Base-by-base conservation (phyloP, 2,888 invertebrate genomes). In the Miltochrista miniata region DNA sequence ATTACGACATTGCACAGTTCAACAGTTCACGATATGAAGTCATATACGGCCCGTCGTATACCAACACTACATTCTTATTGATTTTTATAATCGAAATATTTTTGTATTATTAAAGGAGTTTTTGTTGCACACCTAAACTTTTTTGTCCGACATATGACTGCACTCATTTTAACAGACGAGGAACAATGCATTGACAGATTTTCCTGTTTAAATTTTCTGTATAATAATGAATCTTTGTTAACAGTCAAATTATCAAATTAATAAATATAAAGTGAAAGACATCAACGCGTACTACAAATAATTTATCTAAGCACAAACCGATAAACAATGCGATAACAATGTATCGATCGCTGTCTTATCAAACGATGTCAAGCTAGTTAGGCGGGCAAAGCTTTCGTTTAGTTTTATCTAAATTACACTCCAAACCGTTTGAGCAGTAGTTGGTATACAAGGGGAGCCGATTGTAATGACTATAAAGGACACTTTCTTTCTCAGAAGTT, bases 1-100 rank as follows among this genome's bases (percentile, higher is more conserved):
- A 69, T 82, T 87, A 86, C 70, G 72, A 87, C 86, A 90, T 91
- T 91, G 90, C 90, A 91, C 90, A 79, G 81, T 84, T 83, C 80
- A 65, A 74, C 69, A 64, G 81, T 85, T 82, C 83, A 77, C 79
- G 88, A 87, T 87, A 85, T 88, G 87, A 79, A 67, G 79, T 76
- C 81, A 76, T 70, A 68, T 44, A 50, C 49, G 40, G 48, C 64
- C 56, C 67, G 61, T 72, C 68, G 69, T 78, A 80, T 74, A 79
- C 80, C 81, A 76, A 83, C 77, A 71, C 68, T 69, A 63, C 40
- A 36, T 10, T 13, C 8, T 8, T 2, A 5, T 40, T 50, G 24
- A 11, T 49, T 12, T 39, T 36, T 8, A 31, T 45, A 31, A 29
- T 33, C 14, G 43, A 40, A 29, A 18, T 13, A 14, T 52, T 45